phyloP scores from a whole-genome alignment of 1,140 invertebrate species.

The Pectinophora gossypiella region DNA sequence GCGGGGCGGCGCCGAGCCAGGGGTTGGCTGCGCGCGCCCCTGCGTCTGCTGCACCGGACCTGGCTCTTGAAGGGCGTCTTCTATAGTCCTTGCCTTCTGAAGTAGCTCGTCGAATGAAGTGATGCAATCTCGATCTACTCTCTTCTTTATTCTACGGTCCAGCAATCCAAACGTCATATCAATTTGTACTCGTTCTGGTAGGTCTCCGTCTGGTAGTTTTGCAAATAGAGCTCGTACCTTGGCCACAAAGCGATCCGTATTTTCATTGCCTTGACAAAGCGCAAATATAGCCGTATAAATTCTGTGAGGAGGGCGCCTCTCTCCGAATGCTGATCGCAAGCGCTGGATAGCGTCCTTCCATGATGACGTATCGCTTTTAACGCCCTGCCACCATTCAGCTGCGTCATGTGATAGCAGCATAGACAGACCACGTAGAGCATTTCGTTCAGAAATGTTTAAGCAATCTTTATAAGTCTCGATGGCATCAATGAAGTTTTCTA shows the following conservation, averaged over 20 bases:
- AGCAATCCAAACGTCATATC: neutral
- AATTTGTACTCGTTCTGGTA: neutral
- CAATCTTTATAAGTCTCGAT: constrained; percentile 16
- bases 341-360: neutral
- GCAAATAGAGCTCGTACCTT: neutral
- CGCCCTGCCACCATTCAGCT: neutral
- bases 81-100: neutral
- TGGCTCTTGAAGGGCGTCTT: neutral
- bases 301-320: neutral
- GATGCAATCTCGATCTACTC: neutral
- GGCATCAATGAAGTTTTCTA: constrained; percentile 3
- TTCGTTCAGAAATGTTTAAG: constrained; percentile 16
- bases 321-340: neutral
- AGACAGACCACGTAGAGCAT: constrained; percentile 19
- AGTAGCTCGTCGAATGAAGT: neutral
- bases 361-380: neutral
- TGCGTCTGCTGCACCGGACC: neutral
- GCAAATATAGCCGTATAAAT: neutral
- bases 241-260: neutral
- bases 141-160: neutral
- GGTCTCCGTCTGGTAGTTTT: neutral
- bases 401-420: constrained; percentile 11
- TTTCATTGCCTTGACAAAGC: neutral
- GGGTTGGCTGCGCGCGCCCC: neutral
- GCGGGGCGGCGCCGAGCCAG: neutral